Evolutionary conservation across 2,888 invertebrate genomes (phyloP).

Genomic region (Polyploca ridens): DNA sequence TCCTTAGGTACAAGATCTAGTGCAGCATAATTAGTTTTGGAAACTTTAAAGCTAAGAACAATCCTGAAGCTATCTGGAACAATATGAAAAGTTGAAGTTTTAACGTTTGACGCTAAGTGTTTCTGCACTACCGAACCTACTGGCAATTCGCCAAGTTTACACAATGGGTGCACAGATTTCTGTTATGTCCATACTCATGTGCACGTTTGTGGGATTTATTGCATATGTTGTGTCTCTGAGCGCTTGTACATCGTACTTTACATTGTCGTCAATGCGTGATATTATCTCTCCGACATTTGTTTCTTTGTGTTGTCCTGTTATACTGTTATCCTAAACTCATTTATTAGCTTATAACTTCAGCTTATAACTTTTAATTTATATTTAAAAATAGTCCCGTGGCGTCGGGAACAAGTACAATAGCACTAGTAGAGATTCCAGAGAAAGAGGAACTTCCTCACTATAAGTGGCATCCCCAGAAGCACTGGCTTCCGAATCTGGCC

Average conservation of each 20-base stretch:
- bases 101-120: slow-evolving; percentile 58
- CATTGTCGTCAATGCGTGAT: slow-evolving; percentile 16
- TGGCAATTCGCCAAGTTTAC: slow-evolving; percentile 56
- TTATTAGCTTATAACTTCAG: not conserved
- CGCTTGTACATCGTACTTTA: slow-evolving; percentile 21
- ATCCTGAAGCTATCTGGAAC: slow-evolving; percentile 32
- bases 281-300: not conserved
- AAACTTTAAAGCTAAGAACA: slow-evolving; percentile 33
- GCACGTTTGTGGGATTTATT: slow-evolving; percentile 33
- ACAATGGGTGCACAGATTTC: slow-evolving; percentile 48
- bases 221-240: slow-evolving; percentile 21
- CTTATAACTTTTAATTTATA: too few relatives aligned
- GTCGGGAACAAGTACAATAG: too few relatives aligned
- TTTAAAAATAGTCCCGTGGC: too few relatives aligned
- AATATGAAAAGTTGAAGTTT: slow-evolving; percentile 49
- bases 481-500: too few relatives aligned
- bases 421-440: too few relatives aligned
- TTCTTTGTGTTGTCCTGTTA: not conserved
- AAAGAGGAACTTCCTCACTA: too few relatives aligned
- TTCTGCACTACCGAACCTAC: slow-evolving; percentile 51
- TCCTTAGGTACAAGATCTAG: slow-evolving; percentile 22
- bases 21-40: slow-evolving; percentile 33
- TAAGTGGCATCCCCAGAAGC: too few relatives aligned
- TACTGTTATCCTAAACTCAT: not conserved
- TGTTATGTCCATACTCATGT: slow-evolving; percentile 36